Conservation (phyloP, 2,113 vertebrate species). For the Alouatta palliata region DNA sequence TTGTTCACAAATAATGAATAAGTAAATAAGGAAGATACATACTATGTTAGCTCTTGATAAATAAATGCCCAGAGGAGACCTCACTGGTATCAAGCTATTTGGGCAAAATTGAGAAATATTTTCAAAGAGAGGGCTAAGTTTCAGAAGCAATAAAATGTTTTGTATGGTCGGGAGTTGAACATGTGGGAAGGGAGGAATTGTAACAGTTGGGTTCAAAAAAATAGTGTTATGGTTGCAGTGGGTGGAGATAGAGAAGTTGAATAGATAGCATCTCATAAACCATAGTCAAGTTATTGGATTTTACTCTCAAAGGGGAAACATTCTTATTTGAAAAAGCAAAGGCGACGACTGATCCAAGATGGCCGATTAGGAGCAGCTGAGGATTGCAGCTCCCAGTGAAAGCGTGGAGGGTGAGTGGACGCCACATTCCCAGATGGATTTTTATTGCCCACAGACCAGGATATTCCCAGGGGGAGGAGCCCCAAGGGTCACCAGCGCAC, state of each 20-base stretch:
- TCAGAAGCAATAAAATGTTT: neutral
- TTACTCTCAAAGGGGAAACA: neutral
- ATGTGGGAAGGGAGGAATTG: too few relatives aligned
- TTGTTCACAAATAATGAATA: neutral
- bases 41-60: neutral
- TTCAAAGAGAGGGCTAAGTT: neutral
- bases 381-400: too few relatives aligned
- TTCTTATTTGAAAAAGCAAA: neutral
- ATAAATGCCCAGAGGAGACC: neutral
- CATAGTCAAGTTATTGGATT: neutral
- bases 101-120: neutral
- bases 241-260: neutral
- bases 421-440: too few relatives aligned
- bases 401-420: too few relatives aligned
- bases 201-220: neutral
- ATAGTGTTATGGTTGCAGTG: neutral
- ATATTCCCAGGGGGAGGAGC: too few relatives aligned
- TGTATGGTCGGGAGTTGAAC: neutral
- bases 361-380: too few relatives aligned
- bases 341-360: too few relatives aligned
- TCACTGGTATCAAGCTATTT: neutral
- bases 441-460: too few relatives aligned
- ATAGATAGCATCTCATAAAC: neutral
- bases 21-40: neutral
- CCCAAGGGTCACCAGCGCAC: too few relatives aligned